phyloP scores from a whole-genome alignment of 1,140 invertebrate genomes.

The Oryctes rhinoceros region DNA sequence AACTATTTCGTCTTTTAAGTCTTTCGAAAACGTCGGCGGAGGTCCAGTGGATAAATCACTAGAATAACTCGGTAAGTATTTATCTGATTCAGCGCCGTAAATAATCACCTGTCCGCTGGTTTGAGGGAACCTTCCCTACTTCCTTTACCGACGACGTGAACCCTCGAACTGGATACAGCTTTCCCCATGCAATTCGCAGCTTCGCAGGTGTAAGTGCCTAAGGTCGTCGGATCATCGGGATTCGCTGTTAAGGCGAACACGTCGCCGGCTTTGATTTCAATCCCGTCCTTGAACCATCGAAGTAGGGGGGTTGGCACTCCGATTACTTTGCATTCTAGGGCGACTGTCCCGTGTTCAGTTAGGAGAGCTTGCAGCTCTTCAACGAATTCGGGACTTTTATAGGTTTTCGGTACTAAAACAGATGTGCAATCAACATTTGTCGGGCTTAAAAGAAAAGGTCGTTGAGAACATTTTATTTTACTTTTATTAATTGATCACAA shows the following conservation, averaged over 20 bases:
- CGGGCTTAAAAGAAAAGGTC: background rate
- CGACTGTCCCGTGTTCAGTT: slow-evolving; percentile 87
- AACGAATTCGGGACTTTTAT: slow-evolving; percentile 85
- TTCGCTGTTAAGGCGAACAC: slow-evolving; percentile 85
- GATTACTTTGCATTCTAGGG: slow-evolving; percentile 87
- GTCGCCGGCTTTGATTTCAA: slow-evolving; percentile 87
- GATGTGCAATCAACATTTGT: too few relatives aligned
- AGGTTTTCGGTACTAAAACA: slow-evolving; percentile 81
- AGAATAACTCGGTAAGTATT: slow-evolving; percentile 34
- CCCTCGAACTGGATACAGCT: slow-evolving; percentile 81
- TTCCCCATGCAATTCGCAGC: slow-evolving; percentile 88
- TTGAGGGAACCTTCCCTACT: slow-evolving; percentile 72
- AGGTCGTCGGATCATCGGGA: slow-evolving; percentile 79
- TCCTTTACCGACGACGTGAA: slow-evolving; percentile 76
- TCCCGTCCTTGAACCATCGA: slow-evolving; percentile 85
- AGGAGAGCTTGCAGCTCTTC: slow-evolving; percentile 82
- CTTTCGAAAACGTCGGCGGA: slow-evolving; percentile 77
- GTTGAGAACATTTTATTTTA: background rate
- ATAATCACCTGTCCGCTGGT: slow-evolving; percentile 64
- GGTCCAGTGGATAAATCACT: slow-evolving; percentile 65
- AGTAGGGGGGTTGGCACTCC: slow-evolving; percentile 84
- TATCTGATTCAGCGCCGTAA: background rate
- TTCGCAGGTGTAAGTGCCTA: slow-evolving; percentile 86
- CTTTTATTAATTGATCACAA: too few relatives aligned
- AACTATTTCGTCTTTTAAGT: slow-evolving; percentile 75